Conservation (phyloP, 2,113 vertebrate species). For the Benitochromis conjunctus region DNA sequence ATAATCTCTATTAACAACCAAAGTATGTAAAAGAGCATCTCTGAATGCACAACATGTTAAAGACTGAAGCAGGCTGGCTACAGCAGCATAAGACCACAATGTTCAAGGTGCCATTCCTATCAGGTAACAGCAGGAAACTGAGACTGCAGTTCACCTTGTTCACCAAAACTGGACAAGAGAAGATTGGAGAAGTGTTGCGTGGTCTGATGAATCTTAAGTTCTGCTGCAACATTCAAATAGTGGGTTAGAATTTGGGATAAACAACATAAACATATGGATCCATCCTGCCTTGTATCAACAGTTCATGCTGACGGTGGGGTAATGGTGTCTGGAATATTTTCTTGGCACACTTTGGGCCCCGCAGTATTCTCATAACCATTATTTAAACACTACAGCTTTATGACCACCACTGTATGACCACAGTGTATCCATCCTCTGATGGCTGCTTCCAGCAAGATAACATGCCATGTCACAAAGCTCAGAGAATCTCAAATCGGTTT, state of each 20-base stretch:
- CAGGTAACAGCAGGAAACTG: not conserved
- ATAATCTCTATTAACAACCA: not conserved
- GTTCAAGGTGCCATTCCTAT: not conserved
- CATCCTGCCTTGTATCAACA: not conserved
- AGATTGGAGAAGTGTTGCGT: not conserved
- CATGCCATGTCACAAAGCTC: not conserved
- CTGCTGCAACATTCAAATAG: not conserved
- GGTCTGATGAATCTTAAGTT: not conserved
- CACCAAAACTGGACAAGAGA: not conserved
- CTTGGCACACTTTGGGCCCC: not conserved
- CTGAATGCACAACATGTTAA: not conserved
- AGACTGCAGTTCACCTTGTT: not conserved
- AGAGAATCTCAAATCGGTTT: not conserved
- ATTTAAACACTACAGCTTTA: not conserved
- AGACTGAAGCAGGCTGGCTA: not conserved
- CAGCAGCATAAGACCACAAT: not conserved
- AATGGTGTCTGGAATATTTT: not conserved
- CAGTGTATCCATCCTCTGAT: not conserved
- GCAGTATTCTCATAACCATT: not conserved
- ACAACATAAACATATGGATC: not conserved
- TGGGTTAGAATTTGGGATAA: not conserved
- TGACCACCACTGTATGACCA: not conserved
- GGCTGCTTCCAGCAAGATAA: not conserved
- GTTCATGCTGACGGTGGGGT: not conserved
- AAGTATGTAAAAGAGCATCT: not conserved